Base-by-base conservation (phyloP, 1,140 invertebrate species). In the Drosophila tropicalis region DNA sequence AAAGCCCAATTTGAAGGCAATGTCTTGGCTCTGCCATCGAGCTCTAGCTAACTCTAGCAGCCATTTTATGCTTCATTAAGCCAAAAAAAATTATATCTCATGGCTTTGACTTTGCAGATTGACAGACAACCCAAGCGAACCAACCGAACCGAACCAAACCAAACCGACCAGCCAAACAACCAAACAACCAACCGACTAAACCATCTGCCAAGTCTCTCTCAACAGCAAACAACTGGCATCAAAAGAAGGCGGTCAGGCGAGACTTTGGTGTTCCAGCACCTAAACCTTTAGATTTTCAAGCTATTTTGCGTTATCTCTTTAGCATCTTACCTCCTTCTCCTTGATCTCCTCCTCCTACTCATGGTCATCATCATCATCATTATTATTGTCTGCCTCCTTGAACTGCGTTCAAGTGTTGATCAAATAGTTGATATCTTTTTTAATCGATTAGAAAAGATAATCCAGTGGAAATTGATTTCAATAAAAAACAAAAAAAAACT, bases 21-120 rank as follows among this genome's bases (percentile, higher is more conserved):
- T 61, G 58, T n/a, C 36, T 29, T 19, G 5, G 25, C 36, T 47
- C 58, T 62, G 29, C 41, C 44, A 63, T 5, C 5, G 5, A 29
- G 61, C 40, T n/a, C 5, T 29, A 29, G 61, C 40, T n/a, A 15
- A 25, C 36, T 74, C 55, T 61, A 68, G 69, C 65, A 78, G 67
- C 73, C 79, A 86, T 86, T 86, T 86, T 86, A 87, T 86, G 82
- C 82, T 86, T 86, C 82, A 86, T 86, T 86, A 86, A 69, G 83
- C 79, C 75, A 82, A 78, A 86, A 63, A 63, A 63, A 87, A 86
- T 87, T 81, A 86, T 86, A 82, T 81, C 69, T 79, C 61, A 70
- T 81, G 70, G 77, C 81, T 75, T 78, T 67, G 57, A 77, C 74
- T 22, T 47, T 75, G 71, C 58, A 29, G 29, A 29, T 34, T 70